phyloP scores from a whole-genome alignment of 2,113 vertebrate genomes.

The Gymnocephalus cernua region DNA sequence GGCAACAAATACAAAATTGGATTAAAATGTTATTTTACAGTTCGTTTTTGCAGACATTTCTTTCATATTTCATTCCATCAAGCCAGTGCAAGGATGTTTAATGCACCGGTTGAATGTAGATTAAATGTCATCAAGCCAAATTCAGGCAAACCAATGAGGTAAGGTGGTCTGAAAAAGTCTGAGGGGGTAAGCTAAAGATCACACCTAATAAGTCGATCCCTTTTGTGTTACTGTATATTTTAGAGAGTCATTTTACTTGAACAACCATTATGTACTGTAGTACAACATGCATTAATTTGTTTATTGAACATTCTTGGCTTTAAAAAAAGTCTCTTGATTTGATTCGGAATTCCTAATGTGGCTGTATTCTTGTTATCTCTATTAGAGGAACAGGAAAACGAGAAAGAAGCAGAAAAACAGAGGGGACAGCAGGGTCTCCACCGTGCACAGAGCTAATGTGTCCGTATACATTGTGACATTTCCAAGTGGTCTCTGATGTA shows the following conservation, averaged over 20 bases:
- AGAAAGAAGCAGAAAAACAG: slow-evolving; percentile 2
- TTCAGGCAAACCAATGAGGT: background rate
- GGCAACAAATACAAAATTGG: background rate
- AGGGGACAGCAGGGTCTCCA: slow-evolving; percentile 7
- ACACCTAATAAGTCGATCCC: background rate
- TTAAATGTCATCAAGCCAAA: background rate
- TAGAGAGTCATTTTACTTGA: background rate
- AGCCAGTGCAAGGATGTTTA: background rate
- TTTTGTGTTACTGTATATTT: background rate
- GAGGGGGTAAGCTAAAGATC: background rate
- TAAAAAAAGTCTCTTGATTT: background rate
- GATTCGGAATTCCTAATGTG: background rate
- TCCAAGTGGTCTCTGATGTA: slow-evolving; percentile 65
- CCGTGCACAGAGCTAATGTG: slow-evolving; percentile 29
- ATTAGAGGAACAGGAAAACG: background rate
- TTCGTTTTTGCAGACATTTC: background rate
- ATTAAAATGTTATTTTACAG: background rate
- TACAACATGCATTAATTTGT: background rate
- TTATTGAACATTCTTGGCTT: background rate
- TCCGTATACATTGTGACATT: slow-evolving; percentile 47
- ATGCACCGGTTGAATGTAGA: background rate
- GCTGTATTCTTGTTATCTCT: background rate
- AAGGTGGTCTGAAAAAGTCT: background rate
- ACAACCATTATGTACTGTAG: background rate
- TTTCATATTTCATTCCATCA: background rate